These are phyloP conservation scores for Rhopilema esculentum DNA, from an alignment of 30 jellyfish, hydroid and myxozoan species.

Conservation along the genomic window DNA sequence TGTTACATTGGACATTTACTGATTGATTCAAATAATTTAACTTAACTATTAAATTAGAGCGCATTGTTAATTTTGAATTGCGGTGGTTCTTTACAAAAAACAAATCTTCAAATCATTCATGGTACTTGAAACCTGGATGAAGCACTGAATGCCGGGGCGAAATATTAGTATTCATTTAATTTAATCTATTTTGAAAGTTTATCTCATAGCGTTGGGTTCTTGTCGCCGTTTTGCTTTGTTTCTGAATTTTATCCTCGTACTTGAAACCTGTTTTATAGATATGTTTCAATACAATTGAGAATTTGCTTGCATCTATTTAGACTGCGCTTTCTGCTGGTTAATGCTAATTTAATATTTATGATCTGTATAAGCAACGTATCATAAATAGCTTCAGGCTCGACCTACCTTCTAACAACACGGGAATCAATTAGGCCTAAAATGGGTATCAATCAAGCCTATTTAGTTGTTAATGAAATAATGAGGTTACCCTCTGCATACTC, in stretches of 20 bases:
- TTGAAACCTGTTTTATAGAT: background rate
- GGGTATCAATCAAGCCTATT: no score
- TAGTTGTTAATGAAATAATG: no score
- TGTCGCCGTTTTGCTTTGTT: no score
- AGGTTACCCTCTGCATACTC: no score
- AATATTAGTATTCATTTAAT: no score
- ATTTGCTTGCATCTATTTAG: background rate
- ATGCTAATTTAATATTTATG: background rate
- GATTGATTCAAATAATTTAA: background rate
- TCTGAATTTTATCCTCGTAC: no score
- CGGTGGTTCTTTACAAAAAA: background rate
- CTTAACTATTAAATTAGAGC: background rate
- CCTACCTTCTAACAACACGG: background rate
- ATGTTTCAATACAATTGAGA: background rate
- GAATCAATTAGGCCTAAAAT: background rate
- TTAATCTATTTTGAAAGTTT: no score
- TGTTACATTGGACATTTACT: background rate
- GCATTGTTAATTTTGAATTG: background rate
- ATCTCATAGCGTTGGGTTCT: no score
- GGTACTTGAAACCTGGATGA: background rate
- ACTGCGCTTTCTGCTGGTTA: background rate
- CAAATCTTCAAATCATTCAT: background rate
- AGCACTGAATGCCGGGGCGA: no score
- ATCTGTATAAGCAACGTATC: background rate
- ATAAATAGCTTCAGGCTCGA: background rate